A percentile compares a stretch with the other conserved stretches of the same genome.
phyloP scores from a whole-genome alignment of 1,140 invertebrate genomes.

The Tetramorium simillimum region DNA sequence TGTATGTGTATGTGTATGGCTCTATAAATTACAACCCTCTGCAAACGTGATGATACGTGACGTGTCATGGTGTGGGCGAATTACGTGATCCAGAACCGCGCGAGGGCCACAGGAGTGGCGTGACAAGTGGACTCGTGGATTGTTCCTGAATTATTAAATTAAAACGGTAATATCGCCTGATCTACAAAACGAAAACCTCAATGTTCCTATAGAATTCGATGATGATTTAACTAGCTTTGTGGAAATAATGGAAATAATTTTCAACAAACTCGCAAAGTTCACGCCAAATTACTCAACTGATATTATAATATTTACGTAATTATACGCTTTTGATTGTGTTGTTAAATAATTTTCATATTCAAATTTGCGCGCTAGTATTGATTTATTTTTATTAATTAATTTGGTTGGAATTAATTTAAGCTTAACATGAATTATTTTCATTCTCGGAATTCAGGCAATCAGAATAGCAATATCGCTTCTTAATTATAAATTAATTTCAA shows the following conservation, averaged over 20 bases:
- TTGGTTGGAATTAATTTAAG: constrained; percentile 7
- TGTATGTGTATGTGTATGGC: neutral
- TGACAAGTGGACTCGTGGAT: constrained; percentile 70
- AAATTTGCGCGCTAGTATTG: constrained; percentile 12
- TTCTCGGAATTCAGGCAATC: neutral
- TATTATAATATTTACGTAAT: constrained; percentile 29
- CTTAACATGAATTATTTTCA: neutral
- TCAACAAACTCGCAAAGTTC: neutral
- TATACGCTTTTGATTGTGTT: neutral
- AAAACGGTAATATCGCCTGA: constrained; percentile 58
- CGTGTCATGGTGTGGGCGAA: constrained; percentile 61
- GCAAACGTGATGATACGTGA: constrained; percentile 73
- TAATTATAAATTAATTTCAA: constrained; percentile 27
- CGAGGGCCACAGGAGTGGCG: constrained; percentile 62
- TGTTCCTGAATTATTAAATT: constrained; percentile 75
- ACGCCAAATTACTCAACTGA: neutral
- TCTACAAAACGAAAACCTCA: constrained; percentile 36
- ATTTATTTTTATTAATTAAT: constrained; percentile 39
- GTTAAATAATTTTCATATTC: constrained; percentile 12
- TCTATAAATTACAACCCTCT: constrained; percentile 69
- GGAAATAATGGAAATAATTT: constrained; percentile 9
- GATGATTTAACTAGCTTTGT: constrained; percentile 17
- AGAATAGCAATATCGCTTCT: neutral
- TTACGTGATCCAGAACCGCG: constrained; percentile 71
- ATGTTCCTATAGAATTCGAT: neutral